A percentile compares a stretch with the other conserved stretches of the same genome.
These are phyloP conservation scores for Galerucella nymphaeae DNA, from an alignment of 2,888 invertebrate genomes.

Conservation along the genomic window DNA sequence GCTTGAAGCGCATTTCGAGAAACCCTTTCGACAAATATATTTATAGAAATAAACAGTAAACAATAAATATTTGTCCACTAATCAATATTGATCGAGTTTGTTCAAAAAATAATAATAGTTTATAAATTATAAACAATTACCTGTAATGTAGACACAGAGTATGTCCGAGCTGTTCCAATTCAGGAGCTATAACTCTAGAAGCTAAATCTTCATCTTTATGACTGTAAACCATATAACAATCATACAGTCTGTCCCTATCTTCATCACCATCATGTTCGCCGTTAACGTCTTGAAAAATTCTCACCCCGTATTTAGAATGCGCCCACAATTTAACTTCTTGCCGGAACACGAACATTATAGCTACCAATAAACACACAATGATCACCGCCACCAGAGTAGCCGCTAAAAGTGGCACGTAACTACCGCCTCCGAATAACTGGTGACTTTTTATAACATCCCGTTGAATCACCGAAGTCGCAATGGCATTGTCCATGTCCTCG, in stretches of 20 bases:
- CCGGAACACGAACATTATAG: slow-evolving; percentile 78
- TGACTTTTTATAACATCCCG: slow-evolving; percentile 71
- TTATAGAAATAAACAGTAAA: too few species aligned
- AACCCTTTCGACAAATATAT: too few species aligned
- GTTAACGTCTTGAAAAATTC: slow-evolving; percentile 75
- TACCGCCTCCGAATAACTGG: slow-evolving; percentile 73
- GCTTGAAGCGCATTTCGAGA: too few species aligned
- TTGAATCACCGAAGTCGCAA: slow-evolving; percentile 69
- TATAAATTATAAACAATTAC: slow-evolving; percentile 4
- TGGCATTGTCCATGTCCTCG: slow-evolving; percentile 76
- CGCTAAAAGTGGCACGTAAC: slow-evolving; percentile 80
- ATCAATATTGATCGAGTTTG: background rate
- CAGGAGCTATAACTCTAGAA: slow-evolving; percentile 76
- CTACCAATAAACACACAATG: slow-evolving; percentile 75
- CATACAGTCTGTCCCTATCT: slow-evolving; percentile 71
- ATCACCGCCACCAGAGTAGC: slow-evolving; percentile 77
- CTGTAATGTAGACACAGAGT: slow-evolving; percentile 77
- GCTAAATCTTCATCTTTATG: slow-evolving; percentile 81
- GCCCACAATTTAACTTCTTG: slow-evolving; percentile 84
- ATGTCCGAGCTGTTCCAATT: slow-evolving; percentile 78
- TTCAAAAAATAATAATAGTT: too few species aligned
- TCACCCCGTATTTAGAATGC: slow-evolving; percentile 80
- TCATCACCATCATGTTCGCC: slow-evolving; percentile 67
- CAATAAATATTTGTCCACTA: too few species aligned
- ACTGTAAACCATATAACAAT: slow-evolving; percentile 90